phyloP scores from a whole-genome alignment of 1,140 invertebrate species.

The Saccostrea glomerata region DNA sequence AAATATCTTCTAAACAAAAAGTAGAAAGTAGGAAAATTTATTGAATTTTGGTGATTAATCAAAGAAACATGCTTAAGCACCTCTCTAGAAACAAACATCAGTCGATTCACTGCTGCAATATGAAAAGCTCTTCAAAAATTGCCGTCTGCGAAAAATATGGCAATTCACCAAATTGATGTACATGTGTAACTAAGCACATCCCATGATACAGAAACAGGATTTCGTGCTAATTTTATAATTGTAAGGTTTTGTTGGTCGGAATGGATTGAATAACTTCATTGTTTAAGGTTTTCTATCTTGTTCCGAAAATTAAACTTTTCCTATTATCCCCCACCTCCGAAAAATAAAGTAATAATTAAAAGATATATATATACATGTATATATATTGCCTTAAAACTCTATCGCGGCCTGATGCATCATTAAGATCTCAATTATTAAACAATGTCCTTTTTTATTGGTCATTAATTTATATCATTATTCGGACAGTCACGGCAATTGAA shows the following conservation, averaged over 20 bases:
- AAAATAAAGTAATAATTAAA: no score
- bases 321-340: no score
- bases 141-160: constrained; percentile 18
- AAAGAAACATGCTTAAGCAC: background rate
- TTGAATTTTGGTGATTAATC: constrained; percentile 23
- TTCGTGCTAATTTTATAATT: background rate
- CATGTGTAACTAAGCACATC: constrained; percentile 9
- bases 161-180: constrained; percentile 9
- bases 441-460: no score
- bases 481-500: no score
- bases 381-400: no score
- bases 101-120: background rate
- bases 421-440: no score
- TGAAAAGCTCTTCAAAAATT: constrained; percentile 9
- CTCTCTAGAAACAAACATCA: background rate
- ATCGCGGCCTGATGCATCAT: no score
- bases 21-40: background rate
- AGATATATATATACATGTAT: no score
- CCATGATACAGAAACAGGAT: background rate
- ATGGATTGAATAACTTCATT: background rate
- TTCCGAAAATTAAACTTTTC: no score
- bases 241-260: background rate
- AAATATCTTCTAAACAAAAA: background rate
- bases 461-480: no score
- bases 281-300: background rate